These are phyloP conservation scores for Elysia chlorotica DNA, from an alignment of 1,140 invertebrate genomes.

Conservation along the genomic window DNA sequence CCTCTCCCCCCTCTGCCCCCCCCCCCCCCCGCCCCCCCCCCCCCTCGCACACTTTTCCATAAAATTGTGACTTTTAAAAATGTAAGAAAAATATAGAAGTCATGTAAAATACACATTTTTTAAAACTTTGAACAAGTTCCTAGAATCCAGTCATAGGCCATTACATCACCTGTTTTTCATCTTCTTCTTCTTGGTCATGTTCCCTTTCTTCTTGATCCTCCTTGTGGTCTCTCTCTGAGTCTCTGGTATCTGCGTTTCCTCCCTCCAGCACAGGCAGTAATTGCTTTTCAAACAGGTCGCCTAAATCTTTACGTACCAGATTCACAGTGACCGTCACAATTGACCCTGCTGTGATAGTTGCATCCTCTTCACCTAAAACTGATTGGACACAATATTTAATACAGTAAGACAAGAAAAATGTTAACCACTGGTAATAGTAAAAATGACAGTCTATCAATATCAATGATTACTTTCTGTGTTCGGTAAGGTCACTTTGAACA, in stretches of 20 bases:
- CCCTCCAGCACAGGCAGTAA: background rate
- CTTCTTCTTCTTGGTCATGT: slow-evolving; percentile 27
- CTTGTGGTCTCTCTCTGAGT: slow-evolving; percentile 15
- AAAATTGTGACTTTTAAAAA: no score
- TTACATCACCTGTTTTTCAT: slow-evolving; percentile 10
- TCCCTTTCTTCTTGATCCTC: slow-evolving; percentile 31
- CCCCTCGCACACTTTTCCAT: no score
- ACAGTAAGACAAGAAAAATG: slow-evolving; percentile 1
- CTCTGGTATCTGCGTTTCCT: background rate
- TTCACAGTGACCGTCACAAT: slow-evolving; percentile 96
- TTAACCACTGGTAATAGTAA: background rate
- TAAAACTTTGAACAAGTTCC: no score
- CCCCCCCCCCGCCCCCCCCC: no score
- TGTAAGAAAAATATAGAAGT: no score
- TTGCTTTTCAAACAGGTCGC: slow-evolving; percentile 69
- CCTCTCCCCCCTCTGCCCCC: no score
- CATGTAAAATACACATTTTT: no score
- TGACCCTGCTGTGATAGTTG: slow-evolving; percentile 93
- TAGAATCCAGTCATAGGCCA: no score
- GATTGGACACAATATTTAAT: slow-evolving; percentile 41
- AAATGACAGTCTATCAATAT: no score
- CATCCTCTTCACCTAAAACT: slow-evolving; percentile 97
- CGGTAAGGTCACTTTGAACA: no score
- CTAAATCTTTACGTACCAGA: slow-evolving; percentile 80
- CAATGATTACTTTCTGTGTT: no score